Evolutionary conservation across 2,797 vertebrate genomes (phyloP), one percentile per base, ranked within the genome.

Genomic region (Hydrolagus colliei): DNA sequence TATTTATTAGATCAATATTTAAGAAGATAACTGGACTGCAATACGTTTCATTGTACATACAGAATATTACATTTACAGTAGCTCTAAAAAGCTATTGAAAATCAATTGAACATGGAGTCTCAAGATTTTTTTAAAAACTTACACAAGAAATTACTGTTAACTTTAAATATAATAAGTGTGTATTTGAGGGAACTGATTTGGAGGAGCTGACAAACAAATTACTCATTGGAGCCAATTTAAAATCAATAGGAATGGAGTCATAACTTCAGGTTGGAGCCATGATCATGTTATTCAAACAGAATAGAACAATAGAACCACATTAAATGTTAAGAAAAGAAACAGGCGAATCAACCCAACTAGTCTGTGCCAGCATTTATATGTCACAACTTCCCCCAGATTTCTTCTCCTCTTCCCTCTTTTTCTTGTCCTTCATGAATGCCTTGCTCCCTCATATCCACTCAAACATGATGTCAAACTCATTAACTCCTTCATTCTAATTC

Each of bases 161-260:
- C 52, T 67, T 27, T 62, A 62, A 35, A 84, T 9, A 84, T 67
- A 32, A 18, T 84, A 84, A 84, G 63, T 84, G 4, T 68, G 16
- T 18, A 71, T 35, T 68, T 68, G 16, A 84, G 27, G 27, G 63
- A 68, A 18, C 63, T n/a, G 32, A 67, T 35, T 35, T 84, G 18
- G 4, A 52, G 18, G 65, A 84, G 65, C 79, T 84, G 79, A 27
- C 79, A 84, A 84, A 71, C 79, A 84, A 18, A 18, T 67, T 63
- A 71, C 65, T 18, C 32, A 35, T 68, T 27, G 79, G 65, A 84
- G 79, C 11, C n/a, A 35, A 52, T 67, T 52, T 52, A 52, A 52
- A 52, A 84, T 71, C 79, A 84, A 67, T 71, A 18, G 16, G 68
- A 32, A 65, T 65, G 27, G 63, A 82, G 63, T 10, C 63, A 67